Conservation (phyloP, 2,888 invertebrate species). For the Malachius bipustulatus region DNA sequence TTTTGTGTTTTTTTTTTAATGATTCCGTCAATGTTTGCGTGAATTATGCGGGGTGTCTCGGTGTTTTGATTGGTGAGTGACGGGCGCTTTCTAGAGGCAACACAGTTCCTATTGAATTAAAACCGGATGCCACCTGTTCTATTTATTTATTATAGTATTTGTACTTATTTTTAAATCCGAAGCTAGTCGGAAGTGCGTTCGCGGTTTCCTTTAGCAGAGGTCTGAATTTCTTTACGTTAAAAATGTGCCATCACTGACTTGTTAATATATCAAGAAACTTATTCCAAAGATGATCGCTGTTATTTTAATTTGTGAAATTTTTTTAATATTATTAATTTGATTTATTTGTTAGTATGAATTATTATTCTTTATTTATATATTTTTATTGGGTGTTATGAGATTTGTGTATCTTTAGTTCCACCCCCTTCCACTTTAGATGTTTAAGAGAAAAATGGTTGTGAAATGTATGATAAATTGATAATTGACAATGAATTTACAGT, state of each 20-base stretch:
- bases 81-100: slow-evolving; percentile 11
- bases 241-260: slow-evolving; percentile 32
- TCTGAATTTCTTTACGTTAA: slow-evolving; percentile 29
- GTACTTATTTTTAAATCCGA: slow-evolving; percentile 38
- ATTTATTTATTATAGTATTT: no score
- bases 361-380: no score
- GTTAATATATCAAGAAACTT: slow-evolving; percentile 23
- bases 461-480: no score
- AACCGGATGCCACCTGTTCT: slow-evolving; percentile 24
- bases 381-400: slow-evolving; percentile 34
- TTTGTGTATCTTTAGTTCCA: slow-evolving; percentile 33
- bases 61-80: not conserved
- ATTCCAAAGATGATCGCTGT: slow-evolving; percentile 27
- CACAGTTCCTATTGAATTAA: slow-evolving; percentile 25
- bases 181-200: slow-evolving; percentile 39
- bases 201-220: slow-evolving; percentile 36
- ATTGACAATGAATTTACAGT: no score
- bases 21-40: slow-evolving; percentile 14
- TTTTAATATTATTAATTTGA: slow-evolving; percentile 22
- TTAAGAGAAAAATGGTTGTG: no score
- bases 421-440: no score
- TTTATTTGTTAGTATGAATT: slow-evolving; percentile 26
- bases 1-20: slow-evolving; percentile 19
- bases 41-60: slow-evolving; percentile 13
- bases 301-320: slow-evolving; percentile 21